phyloP scores from a whole-genome alignment of 2,113 vertebrate genomes.

The Onychostruthus taczanowskii region DNA sequence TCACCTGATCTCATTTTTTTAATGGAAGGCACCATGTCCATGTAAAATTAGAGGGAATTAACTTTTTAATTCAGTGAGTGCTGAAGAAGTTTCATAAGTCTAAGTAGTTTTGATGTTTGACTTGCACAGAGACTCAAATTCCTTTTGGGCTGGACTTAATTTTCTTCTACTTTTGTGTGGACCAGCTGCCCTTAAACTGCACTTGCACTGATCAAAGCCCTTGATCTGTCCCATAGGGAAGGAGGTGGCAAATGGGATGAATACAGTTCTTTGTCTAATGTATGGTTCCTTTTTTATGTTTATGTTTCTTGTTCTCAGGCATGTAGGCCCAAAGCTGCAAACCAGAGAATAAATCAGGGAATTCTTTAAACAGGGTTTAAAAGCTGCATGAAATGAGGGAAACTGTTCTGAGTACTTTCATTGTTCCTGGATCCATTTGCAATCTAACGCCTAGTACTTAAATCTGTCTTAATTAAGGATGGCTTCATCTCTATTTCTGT shows the following conservation, averaged over 20 bases:
- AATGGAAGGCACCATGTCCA: neutral
- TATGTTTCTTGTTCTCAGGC: neutral
- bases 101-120: neutral
- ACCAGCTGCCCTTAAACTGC: neutral
- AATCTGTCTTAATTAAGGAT: constrained; percentile 49
- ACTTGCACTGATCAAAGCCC: neutral
- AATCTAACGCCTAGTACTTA: constrained; percentile 20
- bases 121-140: neutral
- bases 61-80: neutral
- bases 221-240: neutral
- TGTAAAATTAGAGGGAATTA: neutral
- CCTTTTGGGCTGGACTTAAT: neutral
- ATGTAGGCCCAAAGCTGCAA: neutral
- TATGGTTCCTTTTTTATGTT: neutral
- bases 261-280: neutral
- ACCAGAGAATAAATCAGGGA: neutral
- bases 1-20: neutral
- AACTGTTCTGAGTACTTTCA: neutral
- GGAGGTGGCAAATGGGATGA: neutral
- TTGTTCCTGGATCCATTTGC: constrained; percentile 32
- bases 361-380: neutral
- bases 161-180: neutral
- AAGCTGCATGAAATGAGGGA: neutral
- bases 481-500: neutral
- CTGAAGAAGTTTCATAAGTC: neutral